Base-by-base conservation (phyloP, 2,888 invertebrate species). In the Eupithecia centaureata region DNA sequence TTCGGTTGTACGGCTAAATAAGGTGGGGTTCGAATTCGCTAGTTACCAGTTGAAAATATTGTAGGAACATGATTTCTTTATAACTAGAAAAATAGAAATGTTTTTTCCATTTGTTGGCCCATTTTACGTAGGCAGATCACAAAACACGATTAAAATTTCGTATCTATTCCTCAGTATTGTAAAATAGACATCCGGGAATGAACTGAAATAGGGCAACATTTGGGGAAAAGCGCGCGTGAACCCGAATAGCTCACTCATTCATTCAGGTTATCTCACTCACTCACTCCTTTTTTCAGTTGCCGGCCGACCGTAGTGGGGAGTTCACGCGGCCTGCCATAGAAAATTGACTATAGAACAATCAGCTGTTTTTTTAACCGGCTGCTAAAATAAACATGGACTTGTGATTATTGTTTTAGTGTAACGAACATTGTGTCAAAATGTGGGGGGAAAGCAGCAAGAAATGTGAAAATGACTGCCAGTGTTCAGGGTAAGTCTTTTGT, bases 391-490 rank as follows among this genome's bases (percentile, higher is more conserved):
- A 78, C 79, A 87, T 87, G 88, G 83, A 84, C 86, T 83, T 83
- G 84, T 87, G 82, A 82, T 74, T 70, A 72, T 76, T 42, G 5
- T 61, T 79, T 73, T 74, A 73, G 80, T 83, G 80, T 71, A 71
- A 74, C 71, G 67, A 75, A 76, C 75, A 56, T 72, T 76, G 75
- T 76, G 62, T 25, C 74, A 90, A 85, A 82, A 92, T 92, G 92
- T 92, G 89, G 90, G 91, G 89, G 25, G 90, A 86, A 70, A 88
- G 82, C 81, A 90, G 90, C 73, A 82, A 88, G 68, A 82, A 85
- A 58, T 92, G 92, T 78, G 92, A 92, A 71, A 79, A 73, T 1
- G 88, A 92, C 82, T 92, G 92, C 82, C 91, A 92, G 72, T 92
- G 92, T 66, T 90, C 91, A 25, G 91, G 91, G 92, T 92, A 73